A percentile compares a stretch with the other conserved stretches of the same genome.
These are phyloP conservation scores for Brachionus sp. DNA, from an alignment of 1,140 invertebrate species.

Conservation along the genomic window DNA sequence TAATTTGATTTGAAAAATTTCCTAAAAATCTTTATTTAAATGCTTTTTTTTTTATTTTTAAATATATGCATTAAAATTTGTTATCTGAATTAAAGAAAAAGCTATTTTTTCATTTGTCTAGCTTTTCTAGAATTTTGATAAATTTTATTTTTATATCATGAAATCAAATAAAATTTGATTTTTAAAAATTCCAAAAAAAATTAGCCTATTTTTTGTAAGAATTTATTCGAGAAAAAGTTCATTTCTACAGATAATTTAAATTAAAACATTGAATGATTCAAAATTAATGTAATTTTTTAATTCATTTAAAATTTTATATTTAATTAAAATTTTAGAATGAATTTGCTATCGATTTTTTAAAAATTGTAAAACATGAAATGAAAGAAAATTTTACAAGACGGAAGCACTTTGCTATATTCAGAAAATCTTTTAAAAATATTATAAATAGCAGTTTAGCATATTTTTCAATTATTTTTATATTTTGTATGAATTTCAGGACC, in stretches of 20 bases:
- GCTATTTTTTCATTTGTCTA: too few relatives aligned
- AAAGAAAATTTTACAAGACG: too few relatives aligned
- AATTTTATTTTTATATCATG: too few relatives aligned
- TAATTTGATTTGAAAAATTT: background rate
- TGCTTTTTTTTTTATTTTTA: too few relatives aligned
- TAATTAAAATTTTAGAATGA: background rate
- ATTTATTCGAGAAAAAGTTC: too few relatives aligned
- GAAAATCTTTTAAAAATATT: background rate
- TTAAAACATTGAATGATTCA: background rate
- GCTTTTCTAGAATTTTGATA: too few relatives aligned
- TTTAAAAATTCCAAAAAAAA: background rate
- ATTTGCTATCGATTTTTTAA: background rate
- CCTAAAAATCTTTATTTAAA: too few relatives aligned
- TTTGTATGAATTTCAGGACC: background rate
- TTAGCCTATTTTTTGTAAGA: background rate
- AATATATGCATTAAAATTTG: too few relatives aligned
- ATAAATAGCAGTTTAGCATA: background rate
- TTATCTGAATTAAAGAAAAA: too few relatives aligned
- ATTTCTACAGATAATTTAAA: too few relatives aligned
- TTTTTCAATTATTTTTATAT: background rate
- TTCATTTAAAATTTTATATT: background rate
- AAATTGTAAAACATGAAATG: background rate
- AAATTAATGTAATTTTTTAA: background rate
- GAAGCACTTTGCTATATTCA: too few relatives aligned
- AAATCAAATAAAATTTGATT: background rate